Percentiles rank a stretch among this genome's conserved stretches.
Evolutionary conservation across 2,797 vertebrate species (phyloP).

Genomic region (Dicrostonyx torquatus): DNA sequence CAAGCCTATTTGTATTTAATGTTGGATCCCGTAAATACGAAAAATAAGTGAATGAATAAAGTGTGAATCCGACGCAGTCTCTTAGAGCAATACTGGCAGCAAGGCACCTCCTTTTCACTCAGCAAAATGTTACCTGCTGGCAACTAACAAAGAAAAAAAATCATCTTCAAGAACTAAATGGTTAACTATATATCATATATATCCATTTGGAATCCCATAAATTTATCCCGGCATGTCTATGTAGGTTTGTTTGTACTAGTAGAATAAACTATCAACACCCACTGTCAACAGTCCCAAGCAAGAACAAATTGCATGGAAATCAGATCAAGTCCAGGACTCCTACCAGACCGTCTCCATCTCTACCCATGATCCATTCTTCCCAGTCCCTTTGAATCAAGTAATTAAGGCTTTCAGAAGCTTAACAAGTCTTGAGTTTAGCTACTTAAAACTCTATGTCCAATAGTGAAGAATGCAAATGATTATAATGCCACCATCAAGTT

Average conservation of each 20-base stretch:
- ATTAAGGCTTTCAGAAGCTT: slow-evolving; percentile 33
- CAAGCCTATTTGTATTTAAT: slow-evolving; percentile 39
- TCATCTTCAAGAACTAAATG: slow-evolving; percentile 46
- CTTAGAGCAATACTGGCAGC: background rate
- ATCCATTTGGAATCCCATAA: background rate
- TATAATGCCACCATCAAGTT: slow-evolving; percentile 11
- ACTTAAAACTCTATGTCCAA: slow-evolving; percentile 34
- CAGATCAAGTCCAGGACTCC: background rate
- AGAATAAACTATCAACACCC: slow-evolving; percentile 51
- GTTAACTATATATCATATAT: slow-evolving; percentile 16
- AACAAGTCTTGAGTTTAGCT: slow-evolving; percentile 43
- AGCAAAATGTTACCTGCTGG: slow-evolving; percentile 62
- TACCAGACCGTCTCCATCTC: background rate
- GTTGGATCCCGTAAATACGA: slow-evolving; percentile 7
- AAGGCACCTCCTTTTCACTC: slow-evolving; percentile 49
- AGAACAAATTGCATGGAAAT: slow-evolving; percentile 13
- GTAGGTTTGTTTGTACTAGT: slow-evolving; percentile 25
- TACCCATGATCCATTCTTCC: background rate
- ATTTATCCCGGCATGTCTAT: slow-evolving; percentile 22
- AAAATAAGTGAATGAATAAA: background rate
- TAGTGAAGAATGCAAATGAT: slow-evolving; percentile 41
- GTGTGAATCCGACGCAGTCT: background rate
- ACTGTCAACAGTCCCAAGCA: slow-evolving; percentile 35
- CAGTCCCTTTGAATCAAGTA: background rate
- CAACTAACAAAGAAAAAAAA: slow-evolving; percentile 27